These are phyloP conservation scores for Zosterops pallidus DNA, from an alignment of 2,113 vertebrate genomes.

Conservation along the genomic window DNA sequence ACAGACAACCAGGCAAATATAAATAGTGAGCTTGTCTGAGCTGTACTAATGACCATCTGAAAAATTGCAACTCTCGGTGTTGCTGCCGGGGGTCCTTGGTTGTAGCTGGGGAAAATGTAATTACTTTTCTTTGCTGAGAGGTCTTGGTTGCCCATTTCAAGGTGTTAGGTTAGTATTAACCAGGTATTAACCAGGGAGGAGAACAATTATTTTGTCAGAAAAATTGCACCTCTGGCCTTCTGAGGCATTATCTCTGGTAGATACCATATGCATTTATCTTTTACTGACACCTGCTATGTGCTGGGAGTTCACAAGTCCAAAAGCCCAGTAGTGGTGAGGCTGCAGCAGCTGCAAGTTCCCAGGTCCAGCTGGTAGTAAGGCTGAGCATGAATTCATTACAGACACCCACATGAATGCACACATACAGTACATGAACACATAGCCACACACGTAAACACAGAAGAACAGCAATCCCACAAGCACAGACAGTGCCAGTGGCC, in stretches of 20 bases:
- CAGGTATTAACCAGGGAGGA: not conserved
- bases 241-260: not conserved
- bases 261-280: not conserved
- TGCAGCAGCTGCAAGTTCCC: not conserved
- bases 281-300: not conserved
- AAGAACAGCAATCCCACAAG: not conserved
- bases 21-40: not conserved
- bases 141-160: not conserved
- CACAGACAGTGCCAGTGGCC: not conserved
- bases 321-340: not conserved
- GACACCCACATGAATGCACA: not conserved
- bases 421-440: not conserved
- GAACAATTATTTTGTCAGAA: not conserved
- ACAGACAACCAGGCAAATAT: not conserved
- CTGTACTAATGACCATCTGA: not conserved
- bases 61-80: not conserved
- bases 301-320: not conserved
- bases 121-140: not conserved
- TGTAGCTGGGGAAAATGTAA: not conserved
- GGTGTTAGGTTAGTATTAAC: not conserved
- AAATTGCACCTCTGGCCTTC: not conserved
- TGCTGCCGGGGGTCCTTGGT: not conserved
- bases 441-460: not conserved
- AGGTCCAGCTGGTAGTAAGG: not conserved
- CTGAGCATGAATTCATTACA: not conserved